Evolutionary conservation across 2,888 invertebrate genomes (phyloP), one percentile per base, ranked within the genome.

Genomic region (Melikaiella ostensackeni): DNA sequence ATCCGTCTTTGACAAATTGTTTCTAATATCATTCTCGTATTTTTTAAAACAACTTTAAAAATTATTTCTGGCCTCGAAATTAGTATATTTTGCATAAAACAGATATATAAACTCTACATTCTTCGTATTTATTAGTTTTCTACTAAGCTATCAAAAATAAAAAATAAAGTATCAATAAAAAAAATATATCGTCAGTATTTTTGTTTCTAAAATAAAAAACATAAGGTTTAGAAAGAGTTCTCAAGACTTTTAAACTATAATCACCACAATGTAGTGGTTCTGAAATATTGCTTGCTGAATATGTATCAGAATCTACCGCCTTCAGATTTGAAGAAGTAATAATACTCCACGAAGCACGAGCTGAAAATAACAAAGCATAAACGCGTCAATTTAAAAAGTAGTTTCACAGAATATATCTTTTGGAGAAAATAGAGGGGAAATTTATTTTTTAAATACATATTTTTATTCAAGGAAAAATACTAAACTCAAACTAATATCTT

Each of bases 201-300:
- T 21, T 9, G 24, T 11, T 7, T 21, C 21, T 24, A 21, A 21
- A 57, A 57, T 21, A 57, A 57, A 57, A 24, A 57, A 11, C 11
- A 24, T 9, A 21, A 21, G 21, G 1, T 55, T 55, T 21, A 21
- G 55, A 46, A 46, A 46, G 21, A 11, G 24, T 57, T 57, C 24
- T 57, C n/a, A 24, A 57, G 21, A 57, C 24, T 57, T 57, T 11
- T 24, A 11, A 57, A 57, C 57, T 57, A 24, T 57, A 21, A 57
- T 57, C 24, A 57, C 57, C 3, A 57, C 9, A 57, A 57, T 24
- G 57, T 57, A 57, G 24, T 57, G 24, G 24, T n/a, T 21, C 21
- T 57, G 11, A 21, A 24, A 57, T 57, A 57, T 57, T 57, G 57
- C 57, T 57, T 57, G n/a, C 11, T 57, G 57, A 57, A 57, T 21